Evolutionary conservation across 92 coral and sea anemone species (phyloP).

Genomic region (Scolanthus callimorphus): DNA sequence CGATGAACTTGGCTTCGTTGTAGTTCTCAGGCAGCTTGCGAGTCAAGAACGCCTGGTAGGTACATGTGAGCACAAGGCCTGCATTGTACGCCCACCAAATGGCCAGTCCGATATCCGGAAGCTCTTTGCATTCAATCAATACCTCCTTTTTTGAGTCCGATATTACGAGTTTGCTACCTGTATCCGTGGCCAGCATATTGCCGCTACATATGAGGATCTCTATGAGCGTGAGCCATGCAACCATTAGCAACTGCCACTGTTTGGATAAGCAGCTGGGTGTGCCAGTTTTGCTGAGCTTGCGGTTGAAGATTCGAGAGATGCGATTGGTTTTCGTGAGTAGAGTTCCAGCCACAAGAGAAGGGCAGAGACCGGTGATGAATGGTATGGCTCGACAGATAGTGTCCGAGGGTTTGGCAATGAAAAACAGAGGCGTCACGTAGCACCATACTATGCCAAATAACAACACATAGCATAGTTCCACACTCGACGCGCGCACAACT

Average conservation of each 20-base stretch:
- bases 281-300: slow-evolving; percentile 66
- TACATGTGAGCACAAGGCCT: slow-evolving; percentile 76
- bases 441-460: slow-evolving; percentile 78
- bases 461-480: slow-evolving; percentile 77
- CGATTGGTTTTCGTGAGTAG: slow-evolving; percentile 84
- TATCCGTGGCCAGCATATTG: slow-evolving; percentile 24
- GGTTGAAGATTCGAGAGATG: slow-evolving; percentile 83
- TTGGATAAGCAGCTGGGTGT: slow-evolving; percentile 74
- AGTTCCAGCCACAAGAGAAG: slow-evolving; percentile 79
- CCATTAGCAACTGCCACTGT: slow-evolving; percentile 74
- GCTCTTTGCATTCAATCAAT: slow-evolving; percentile 49
- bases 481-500: slow-evolving; percentile 85
- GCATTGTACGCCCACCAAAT: slow-evolving; percentile 84
- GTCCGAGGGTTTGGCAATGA: slow-evolving; percentile 60
- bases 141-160: slow-evolving; percentile 65
- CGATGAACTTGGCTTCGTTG: slow-evolving; percentile 92
- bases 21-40: slow-evolving; percentile 92
- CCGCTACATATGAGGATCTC: slow-evolving; percentile 56
- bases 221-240: slow-evolving; percentile 48
- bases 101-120: slow-evolving; percentile 58
- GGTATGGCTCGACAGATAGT: slow-evolving; percentile 55
- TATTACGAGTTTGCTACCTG: slow-evolving; percentile 52
- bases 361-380: slow-evolving; percentile 57
- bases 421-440: slow-evolving; percentile 54
- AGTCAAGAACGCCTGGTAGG: slow-evolving; percentile 88